phyloP scores from a whole-genome alignment of 2,113 vertebrate species.

The Mesocricetus auratus region DNA sequence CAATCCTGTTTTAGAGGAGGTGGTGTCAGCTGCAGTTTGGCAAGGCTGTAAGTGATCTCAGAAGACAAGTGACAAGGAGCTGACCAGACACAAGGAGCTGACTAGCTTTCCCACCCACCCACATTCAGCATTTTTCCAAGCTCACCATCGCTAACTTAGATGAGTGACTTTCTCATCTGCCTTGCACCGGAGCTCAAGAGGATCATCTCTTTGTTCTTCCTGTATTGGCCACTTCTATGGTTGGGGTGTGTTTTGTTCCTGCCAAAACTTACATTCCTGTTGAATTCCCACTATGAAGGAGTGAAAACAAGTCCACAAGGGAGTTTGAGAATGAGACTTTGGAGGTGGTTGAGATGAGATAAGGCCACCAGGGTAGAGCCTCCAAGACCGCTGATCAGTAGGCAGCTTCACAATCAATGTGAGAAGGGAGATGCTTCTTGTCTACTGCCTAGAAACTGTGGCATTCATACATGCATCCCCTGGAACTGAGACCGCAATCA shows the following conservation, averaged over 20 bases:
- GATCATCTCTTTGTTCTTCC: constrained; percentile 62
- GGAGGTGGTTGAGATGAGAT: background rate
- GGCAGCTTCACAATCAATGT: background rate
- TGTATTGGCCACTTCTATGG: constrained; percentile 11
- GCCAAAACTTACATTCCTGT: background rate
- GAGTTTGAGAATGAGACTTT: background rate
- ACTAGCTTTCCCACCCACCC: background rate
- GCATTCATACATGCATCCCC: background rate
- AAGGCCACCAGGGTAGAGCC: background rate
- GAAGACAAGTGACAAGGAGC: background rate
- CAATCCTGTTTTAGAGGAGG: constrained; percentile 4
- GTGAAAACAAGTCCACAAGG: background rate
- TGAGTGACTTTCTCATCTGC: background rate
- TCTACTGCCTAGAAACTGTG: background rate
- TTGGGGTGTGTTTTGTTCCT: background rate
- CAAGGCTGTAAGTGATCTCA: background rate
- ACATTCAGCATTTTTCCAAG: background rate
- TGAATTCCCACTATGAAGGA: background rate
- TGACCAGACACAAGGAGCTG: background rate
- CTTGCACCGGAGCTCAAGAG: background rate
- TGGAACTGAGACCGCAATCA: too few relatives aligned
- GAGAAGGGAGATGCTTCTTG: background rate
- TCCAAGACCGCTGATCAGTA: background rate
- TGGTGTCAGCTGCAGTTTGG: background rate
- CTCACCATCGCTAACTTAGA: background rate